Conservation (phyloP, 2,888 invertebrate species). For the Drosophila yooni region DNA sequence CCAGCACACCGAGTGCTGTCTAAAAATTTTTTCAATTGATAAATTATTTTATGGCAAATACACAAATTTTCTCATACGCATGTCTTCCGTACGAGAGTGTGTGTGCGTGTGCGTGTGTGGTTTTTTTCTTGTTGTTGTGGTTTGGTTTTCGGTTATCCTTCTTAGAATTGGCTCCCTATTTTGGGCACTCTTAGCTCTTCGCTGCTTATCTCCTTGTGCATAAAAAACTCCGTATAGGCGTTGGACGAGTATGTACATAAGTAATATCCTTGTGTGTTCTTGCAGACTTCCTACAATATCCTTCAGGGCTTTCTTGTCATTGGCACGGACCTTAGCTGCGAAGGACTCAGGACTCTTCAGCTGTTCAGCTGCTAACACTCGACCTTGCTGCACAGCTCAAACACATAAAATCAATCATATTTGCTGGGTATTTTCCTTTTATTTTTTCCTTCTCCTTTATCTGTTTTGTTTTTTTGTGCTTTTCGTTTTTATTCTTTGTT, state of each 20-base stretch:
- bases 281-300: slow-evolving; percentile 67
- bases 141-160: slow-evolving; percentile 52
- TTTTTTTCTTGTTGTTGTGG: slow-evolving; percentile 51
- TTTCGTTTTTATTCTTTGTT: slow-evolving; percentile 20
- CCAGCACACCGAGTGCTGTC: slow-evolving; percentile 44
- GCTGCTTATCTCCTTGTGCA: slow-evolving; percentile 64
- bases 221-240: slow-evolving; percentile 32
- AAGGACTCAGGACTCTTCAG: slow-evolving; percentile 17
- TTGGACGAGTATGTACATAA: slow-evolving; percentile 46
- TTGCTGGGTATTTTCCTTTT: slow-evolving; percentile 39
- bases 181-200: slow-evolving; percentile 41
- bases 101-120: slow-evolving; percentile 32
- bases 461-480: neutral
- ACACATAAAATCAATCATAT: slow-evolving; percentile 81
- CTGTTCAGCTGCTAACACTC: slow-evolving; percentile 13
- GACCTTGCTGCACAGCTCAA: slow-evolving; percentile 53
- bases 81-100: slow-evolving; percentile 18
- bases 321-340: slow-evolving; percentile 32
- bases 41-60: slow-evolving; percentile 81
- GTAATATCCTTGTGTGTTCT: slow-evolving; percentile 70
- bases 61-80: slow-evolving; percentile 78
- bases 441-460: neutral
- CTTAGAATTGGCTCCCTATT: slow-evolving; percentile 37
- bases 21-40: slow-evolving; percentile 78
- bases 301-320: slow-evolving; percentile 52